Evolutionary conservation across 2,797 vertebrate species (phyloP).

Genomic region (Arctocebus calabarensis): DNA sequence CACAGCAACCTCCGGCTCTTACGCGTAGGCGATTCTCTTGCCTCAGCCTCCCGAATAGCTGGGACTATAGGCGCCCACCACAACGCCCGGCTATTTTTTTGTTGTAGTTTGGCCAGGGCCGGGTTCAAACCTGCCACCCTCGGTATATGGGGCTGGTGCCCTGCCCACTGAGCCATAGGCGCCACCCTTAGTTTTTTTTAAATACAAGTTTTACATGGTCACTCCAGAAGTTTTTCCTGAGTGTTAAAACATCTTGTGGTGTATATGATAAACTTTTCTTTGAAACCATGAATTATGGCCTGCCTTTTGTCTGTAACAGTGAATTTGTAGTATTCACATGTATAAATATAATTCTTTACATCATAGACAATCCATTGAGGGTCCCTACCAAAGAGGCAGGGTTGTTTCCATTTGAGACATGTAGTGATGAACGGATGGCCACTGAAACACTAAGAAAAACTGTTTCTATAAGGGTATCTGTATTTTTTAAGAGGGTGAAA

Average conservation of each 20-base stretch:
- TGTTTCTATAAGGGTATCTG: not conserved
- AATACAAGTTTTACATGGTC: not conserved
- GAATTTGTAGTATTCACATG: not conserved
- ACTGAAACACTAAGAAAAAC: not conserved
- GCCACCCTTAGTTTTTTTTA: no score
- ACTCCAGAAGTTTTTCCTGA: not conserved
- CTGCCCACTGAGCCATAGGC: no score
- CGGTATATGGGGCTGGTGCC: no score
- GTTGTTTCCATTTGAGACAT: conserved; percentile 75
- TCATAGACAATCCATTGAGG: conserved; percentile 40
- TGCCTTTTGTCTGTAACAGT: not conserved
- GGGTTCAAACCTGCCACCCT: no score
- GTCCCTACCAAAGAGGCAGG: conserved; percentile 58
- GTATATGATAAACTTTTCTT: not conserved
- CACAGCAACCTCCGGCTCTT: no score
- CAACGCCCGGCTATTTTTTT: no score
- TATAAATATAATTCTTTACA: conserved; percentile 46
- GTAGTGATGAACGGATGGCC: not conserved
- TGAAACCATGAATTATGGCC: not conserved
- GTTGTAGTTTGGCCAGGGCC: no score
- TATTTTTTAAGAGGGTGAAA: conserved; percentile 62
- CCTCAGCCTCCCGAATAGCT: no score
- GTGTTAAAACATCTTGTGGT: not conserved
- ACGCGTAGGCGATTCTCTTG: no score
- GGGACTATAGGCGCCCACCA: no score